These are phyloP conservation scores for Papilio polytes DNA, from an alignment of 1,140 invertebrate genomes.

Conservation along the genomic window DNA sequence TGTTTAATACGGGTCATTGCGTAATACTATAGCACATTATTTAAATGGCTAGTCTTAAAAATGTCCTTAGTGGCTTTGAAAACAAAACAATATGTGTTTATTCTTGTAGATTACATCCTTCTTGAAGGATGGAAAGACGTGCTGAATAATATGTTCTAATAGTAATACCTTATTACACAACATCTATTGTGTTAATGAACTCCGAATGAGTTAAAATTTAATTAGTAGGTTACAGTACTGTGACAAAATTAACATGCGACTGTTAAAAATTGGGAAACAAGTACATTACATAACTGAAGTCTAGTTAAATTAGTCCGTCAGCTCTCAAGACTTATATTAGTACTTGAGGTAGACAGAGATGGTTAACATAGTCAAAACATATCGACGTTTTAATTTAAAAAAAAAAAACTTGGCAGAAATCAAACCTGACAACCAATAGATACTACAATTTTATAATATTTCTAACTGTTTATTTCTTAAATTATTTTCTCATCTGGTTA, in stretches of 20 bases:
- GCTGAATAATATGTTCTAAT: not conserved
- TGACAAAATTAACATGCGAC: not conserved
- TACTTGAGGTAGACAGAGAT: not conserved
- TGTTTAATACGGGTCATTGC: conserved; percentile 18
- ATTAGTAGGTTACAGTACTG: not conserved
- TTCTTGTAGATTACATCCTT: no score
- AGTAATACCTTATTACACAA: not conserved
- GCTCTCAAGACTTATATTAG: not conserved
- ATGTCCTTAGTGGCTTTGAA: not conserved
- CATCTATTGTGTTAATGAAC: not conserved
- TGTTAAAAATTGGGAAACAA: not conserved
- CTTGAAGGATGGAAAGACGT: no score
- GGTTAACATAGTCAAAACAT: not conserved
- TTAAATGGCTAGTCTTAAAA: not conserved
- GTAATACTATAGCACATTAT: not conserved
- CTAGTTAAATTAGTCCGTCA: not conserved
- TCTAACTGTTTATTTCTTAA: no score
- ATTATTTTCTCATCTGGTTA: no score
- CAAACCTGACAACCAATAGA: no score
- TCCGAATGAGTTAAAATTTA: conserved; percentile 11
- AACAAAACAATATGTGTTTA: no score
- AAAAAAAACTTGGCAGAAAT: no score
- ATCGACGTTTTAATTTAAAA: no score
- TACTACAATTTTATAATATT: no score
- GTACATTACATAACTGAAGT: not conserved